Conservation (phyloP, 2,888 invertebrate genomes). For the Crocallis elinguaria region DNA sequence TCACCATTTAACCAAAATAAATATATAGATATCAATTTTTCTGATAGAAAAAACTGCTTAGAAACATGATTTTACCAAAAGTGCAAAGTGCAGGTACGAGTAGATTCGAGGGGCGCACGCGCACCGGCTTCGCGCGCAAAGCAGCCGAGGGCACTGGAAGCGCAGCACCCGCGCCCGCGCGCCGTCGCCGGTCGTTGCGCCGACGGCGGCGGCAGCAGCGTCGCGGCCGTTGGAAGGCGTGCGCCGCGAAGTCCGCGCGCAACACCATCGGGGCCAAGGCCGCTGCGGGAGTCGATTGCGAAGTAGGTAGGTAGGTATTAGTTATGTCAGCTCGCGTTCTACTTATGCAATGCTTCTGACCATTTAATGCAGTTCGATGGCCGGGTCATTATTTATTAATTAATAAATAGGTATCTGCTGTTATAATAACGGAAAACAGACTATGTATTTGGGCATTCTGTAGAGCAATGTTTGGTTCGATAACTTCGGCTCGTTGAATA, state of each 20-base stretch:
- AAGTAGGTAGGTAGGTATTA: conserved; percentile 61
- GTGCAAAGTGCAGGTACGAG: conserved; percentile 31
- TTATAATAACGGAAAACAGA: conserved; percentile 9
- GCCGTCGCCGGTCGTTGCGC: conserved; percentile 11
- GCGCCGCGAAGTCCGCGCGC: conserved; percentile 44
- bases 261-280: conserved; percentile 74
- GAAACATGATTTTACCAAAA: conserved; percentile 43
- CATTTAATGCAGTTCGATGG: conserved; percentile 77
- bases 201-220: conserved; percentile 6
- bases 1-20: no score
- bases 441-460: not conserved
- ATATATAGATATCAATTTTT: no score
- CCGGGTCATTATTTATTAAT: conserved; percentile 48
- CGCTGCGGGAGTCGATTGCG: conserved; percentile 66
- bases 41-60: not conserved
- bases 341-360: conserved; percentile 77
- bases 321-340: conserved; percentile 83
- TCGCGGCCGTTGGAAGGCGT: conserved; percentile 17
- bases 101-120: conserved; percentile 43
- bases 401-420: conserved; percentile 28
- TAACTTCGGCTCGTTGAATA: not conserved
- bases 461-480: not conserved
- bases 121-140: conserved; percentile 48
- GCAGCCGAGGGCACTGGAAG: conserved; percentile 50
- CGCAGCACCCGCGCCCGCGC: conserved; percentile 26